Conservation (phyloP, 2,113 vertebrate genomes). For the Peromyscus maniculatus region DNA sequence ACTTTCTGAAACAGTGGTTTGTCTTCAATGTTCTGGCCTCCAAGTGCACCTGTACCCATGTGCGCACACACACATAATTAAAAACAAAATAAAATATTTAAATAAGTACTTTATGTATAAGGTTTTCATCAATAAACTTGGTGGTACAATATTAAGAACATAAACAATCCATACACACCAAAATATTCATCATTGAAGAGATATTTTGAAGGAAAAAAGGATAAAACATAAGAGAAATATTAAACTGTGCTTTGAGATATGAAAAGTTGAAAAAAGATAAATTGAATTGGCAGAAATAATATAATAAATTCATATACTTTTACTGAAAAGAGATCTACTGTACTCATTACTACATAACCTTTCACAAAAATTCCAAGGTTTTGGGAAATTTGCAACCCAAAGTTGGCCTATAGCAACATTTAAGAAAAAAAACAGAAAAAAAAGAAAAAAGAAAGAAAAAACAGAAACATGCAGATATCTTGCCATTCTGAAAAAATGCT, state of each 20-base stretch:
- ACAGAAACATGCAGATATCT: background rate
- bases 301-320: background rate
- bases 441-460: too few species aligned
- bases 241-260: background rate
- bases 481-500: background rate
- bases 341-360: background rate
- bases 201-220: constrained; percentile 43
- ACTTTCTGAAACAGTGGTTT: background rate
- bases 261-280: background rate
- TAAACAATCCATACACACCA: background rate
- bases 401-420: background rate
- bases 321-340: background rate
- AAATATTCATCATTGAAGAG: background rate
- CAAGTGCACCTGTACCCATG: background rate
- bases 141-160: background rate
- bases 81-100: background rate
- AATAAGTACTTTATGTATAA: background rate
- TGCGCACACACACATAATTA: background rate
- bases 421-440: too few species aligned
- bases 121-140: background rate
- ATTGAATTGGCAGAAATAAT: background rate
- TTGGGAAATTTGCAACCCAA: background rate
- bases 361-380: background rate
- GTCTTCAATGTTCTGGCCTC: too few species aligned
- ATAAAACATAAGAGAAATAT: background rate